Evolutionary conservation across 92 coral and sea anemone genomes (phyloP).

Genomic region (Paragorgia papillata): DNA sequence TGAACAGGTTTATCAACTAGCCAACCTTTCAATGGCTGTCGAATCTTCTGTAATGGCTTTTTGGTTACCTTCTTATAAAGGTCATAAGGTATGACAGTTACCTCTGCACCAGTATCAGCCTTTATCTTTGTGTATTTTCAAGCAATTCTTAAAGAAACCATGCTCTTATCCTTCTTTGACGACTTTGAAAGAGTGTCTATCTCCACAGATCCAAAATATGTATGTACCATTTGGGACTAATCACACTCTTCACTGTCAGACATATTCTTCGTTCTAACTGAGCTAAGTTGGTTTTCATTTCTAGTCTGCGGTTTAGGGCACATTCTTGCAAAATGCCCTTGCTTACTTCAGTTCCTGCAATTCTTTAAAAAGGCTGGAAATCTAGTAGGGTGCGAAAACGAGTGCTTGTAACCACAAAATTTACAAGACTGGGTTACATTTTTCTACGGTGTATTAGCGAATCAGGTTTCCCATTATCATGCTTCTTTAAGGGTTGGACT

Average conservation of each 20-base stretch:
- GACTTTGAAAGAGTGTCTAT: slow-evolving; percentile 40
- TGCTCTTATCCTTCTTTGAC: slow-evolving; percentile 32
- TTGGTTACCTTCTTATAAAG: slow-evolving; percentile 55
- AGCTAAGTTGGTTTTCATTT: no score
- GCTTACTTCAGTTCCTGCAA: slow-evolving; percentile 46
- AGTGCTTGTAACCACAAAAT: slow-evolving; percentile 66
- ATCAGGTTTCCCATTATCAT: no score
- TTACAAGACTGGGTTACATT: slow-evolving; percentile 42
- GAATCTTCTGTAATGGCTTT: slow-evolving; percentile 54
- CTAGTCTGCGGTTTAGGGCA: no score
- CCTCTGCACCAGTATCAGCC: slow-evolving; percentile 68
- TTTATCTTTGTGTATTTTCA: slow-evolving; percentile 40
- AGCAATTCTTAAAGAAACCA: slow-evolving; percentile 41
- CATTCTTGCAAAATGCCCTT: slow-evolving; percentile 59
- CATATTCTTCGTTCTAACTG: no score
- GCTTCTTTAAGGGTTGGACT: no score
- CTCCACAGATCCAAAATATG: slow-evolving; percentile 64
- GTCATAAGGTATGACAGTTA: slow-evolving; percentile 64
- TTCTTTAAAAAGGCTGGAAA: slow-evolving; percentile 58
- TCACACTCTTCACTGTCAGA: neutral
- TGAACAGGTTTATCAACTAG: slow-evolving; percentile 50
- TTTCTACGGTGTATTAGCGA: no score
- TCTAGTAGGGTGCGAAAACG: slow-evolving; percentile 56
- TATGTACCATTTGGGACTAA: no score
- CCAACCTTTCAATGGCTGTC: slow-evolving; percentile 61